Evolutionary conservation across 2,797 vertebrate species (phyloP).

Genomic region (Myotis myotis): DNA sequence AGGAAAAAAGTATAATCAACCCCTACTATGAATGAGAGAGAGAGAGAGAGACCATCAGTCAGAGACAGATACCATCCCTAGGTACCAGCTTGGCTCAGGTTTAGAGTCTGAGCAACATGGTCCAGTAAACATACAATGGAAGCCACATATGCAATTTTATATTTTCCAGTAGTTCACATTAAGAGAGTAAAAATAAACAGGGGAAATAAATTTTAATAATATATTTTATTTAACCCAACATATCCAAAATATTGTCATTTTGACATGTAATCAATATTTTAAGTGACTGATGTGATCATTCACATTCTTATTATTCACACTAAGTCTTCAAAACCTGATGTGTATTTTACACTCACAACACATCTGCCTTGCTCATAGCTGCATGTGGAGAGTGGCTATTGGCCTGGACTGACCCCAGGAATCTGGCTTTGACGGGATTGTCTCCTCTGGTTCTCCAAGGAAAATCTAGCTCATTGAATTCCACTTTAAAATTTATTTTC

Average conservation of each 20-base stretch:
- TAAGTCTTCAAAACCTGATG: not conserved
- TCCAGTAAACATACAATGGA: not conserved
- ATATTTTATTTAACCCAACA: conserved; percentile 53
- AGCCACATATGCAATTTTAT: not conserved
- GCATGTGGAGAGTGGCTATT: not conserved
- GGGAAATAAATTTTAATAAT: conserved; percentile 9
- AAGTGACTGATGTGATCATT: not conserved
- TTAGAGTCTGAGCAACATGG: not conserved
- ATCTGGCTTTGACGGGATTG: not conserved
- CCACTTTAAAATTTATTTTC: conserved; percentile 47
- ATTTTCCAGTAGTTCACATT: not conserved
- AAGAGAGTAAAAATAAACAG: conserved; percentile 23
- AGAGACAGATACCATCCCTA: not conserved
- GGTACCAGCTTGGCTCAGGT: not conserved
- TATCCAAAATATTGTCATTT: not conserved
- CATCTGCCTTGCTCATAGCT: not conserved
- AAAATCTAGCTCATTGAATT: conserved; percentile 37
- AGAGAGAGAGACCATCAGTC: not conserved
- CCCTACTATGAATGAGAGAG: not conserved
- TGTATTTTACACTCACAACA: not conserved
- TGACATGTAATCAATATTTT: not conserved
- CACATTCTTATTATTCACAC: not conserved
- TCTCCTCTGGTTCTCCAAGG: not conserved
- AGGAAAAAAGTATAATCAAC: not conserved
- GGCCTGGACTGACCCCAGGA: not conserved